Evolutionary conservation across 2,113 vertebrate genomes (phyloP).

Genomic region (Aepyceros melampus): DNA sequence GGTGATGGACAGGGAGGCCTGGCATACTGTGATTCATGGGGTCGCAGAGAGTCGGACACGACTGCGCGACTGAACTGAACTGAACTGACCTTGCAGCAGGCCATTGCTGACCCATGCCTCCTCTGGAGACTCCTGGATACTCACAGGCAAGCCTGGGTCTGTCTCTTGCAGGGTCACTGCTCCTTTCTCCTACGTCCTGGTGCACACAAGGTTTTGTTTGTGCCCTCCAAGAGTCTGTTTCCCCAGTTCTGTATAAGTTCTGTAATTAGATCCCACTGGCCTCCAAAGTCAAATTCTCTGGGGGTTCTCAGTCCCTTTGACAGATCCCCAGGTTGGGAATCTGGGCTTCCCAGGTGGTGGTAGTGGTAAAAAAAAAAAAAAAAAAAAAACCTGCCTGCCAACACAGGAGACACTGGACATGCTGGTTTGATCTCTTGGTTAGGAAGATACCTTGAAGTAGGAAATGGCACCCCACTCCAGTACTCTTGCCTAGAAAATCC

Average conservation of each 20-base stretch:
- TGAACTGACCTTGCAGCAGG: too few species aligned
- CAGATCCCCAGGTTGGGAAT: background rate
- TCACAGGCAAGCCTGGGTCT: background rate
- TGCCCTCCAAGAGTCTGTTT: background rate
- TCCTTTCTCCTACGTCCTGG: background rate
- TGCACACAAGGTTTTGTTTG: background rate
- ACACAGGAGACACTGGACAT: background rate
- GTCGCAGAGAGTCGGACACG: too few species aligned
- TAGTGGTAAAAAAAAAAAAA: background rate
- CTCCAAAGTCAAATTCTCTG: background rate
- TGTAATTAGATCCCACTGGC: background rate
- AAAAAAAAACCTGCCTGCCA: background rate
- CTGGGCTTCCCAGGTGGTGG: background rate
- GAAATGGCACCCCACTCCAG: background rate
- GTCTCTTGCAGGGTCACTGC: background rate
- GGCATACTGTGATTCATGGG: too few species aligned
- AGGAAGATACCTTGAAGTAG: background rate
- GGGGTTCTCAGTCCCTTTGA: background rate
- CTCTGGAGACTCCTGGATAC: background rate
- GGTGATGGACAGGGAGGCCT: too few species aligned
- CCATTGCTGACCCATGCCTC: background rate
- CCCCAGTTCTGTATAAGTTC: background rate
- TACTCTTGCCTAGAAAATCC: background rate
- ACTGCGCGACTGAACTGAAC: too few species aligned
- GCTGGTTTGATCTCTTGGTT: background rate